Conservation (phyloP, 2,113 vertebrate genomes). For the Actenoides hombroni region DNA sequence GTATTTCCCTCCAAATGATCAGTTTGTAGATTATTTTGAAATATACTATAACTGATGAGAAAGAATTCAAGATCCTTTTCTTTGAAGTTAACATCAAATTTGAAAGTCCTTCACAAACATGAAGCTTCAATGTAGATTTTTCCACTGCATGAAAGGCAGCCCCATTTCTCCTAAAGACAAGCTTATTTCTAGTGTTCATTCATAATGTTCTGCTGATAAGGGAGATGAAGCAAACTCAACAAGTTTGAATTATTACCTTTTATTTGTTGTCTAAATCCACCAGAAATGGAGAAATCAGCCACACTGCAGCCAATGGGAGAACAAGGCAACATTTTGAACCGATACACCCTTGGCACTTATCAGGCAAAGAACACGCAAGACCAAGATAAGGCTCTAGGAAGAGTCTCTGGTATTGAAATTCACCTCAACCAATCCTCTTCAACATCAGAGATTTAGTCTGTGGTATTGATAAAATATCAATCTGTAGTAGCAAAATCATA, state of each 20-base stretch:
- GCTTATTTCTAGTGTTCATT: not conserved
- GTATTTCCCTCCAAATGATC: not conserved
- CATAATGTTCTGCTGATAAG: not conserved
- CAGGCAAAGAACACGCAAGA: not conserved
- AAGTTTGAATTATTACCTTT: not conserved
- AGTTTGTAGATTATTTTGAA: not conserved
- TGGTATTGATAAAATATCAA: not conserved
- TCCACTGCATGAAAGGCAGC: not conserved
- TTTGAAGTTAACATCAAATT: not conserved
- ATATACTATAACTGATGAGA: not conserved
- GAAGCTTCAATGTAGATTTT: not conserved
- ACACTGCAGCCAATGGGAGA: not conserved
- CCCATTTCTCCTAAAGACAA: not conserved
- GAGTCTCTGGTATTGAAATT: not conserved
- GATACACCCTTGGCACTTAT: not conserved
- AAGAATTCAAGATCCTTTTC: not conserved
- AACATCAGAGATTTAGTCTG: not conserved
- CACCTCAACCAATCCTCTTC: not conserved
- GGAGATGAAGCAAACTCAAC: not conserved
- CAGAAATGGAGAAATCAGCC: not conserved
- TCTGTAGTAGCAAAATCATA: not conserved
- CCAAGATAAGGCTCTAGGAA: not conserved
- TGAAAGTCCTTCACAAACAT: not conserved
- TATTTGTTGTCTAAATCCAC: not conserved
- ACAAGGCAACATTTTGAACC: not conserved